These are phyloP conservation scores for Metopia argyrocephala DNA, from an alignment of 2,888 invertebrate species.

Conservation along the genomic window DNA sequence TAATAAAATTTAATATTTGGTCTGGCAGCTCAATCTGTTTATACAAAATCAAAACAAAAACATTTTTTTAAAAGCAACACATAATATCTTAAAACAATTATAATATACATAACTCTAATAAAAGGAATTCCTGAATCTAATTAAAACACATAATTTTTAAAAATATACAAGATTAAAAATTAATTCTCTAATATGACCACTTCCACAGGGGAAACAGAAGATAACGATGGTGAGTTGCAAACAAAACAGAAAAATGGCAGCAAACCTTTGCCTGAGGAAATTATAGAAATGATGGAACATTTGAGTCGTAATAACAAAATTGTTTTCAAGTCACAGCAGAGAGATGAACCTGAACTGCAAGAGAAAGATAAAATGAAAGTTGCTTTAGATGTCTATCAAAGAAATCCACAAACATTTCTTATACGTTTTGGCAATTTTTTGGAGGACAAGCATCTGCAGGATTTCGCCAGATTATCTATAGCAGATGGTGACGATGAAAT, in stretches of 20 bases:
- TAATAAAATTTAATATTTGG: no score
- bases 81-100: no score
- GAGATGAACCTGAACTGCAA: slow-evolving; percentile 86
- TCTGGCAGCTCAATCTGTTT: no score
- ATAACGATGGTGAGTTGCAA: neutral
- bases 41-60: no score
- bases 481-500: slow-evolving; percentile 80
- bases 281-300: slow-evolving; percentile 71
- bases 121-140: no score
- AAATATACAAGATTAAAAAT: neutral
- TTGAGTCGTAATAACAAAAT: slow-evolving; percentile 72
- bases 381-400: slow-evolving; percentile 82
- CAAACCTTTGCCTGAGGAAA: slow-evolving; percentile 63
- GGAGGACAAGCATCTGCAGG: slow-evolving; percentile 83
- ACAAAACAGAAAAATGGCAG: neutral
- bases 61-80: neutral
- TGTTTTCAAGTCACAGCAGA: slow-evolving; percentile 90
- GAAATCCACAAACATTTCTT: slow-evolving; percentile 86
- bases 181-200: slow-evolving; percentile 19
- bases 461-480: slow-evolving; percentile 81
- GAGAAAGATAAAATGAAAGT: slow-evolving; percentile 85
- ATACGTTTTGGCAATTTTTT: slow-evolving; percentile 87
- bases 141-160: no score
- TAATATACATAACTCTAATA: neutral
- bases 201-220: slow-evolving; percentile 20